Conservation (phyloP, 2,888 invertebrate genomes). For the Noctua janthe region DNA sequence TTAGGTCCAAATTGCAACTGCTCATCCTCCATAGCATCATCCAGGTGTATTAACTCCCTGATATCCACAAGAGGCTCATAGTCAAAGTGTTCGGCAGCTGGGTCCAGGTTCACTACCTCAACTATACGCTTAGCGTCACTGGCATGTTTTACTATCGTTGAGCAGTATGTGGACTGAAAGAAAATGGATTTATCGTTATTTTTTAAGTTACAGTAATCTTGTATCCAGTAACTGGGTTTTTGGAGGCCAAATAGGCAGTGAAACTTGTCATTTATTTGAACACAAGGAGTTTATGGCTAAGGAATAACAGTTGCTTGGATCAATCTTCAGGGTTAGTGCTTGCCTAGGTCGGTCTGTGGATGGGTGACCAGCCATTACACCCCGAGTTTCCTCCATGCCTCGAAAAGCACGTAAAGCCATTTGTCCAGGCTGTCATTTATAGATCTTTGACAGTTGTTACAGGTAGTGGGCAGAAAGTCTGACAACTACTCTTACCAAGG, state of each 20-base stretch:
- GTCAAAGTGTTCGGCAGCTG: constrained; percentile 98
- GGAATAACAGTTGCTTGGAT: too few species aligned
- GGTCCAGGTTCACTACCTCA: constrained; percentile 98
- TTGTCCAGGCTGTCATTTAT: too few species aligned
- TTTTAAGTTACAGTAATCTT: background rate
- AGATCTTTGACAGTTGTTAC: too few species aligned
- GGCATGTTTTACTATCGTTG: constrained; percentile 96
- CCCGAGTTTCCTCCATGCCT: too few species aligned
- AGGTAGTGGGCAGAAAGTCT: too few species aligned
- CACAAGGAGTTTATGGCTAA: too few species aligned
- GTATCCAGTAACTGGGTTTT: background rate
- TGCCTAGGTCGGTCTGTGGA: background rate
- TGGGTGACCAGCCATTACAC: background rate
- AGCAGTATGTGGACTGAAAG: constrained; percentile 97
- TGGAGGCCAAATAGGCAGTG: background rate
- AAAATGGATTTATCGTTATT: background rate
- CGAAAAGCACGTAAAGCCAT: too few species aligned
- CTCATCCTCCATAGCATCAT: constrained; percentile 99
- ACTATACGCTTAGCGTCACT: constrained; percentile 93
- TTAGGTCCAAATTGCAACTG: constrained; percentile 98
- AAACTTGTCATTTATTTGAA: too few species aligned
- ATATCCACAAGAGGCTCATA: constrained; percentile 97
- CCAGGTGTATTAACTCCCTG: constrained; percentile 96
- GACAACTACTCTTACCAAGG: too few species aligned
- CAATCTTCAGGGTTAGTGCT: background rate